Evolutionary conservation across 2,888 invertebrate genomes (phyloP).

Genomic region (Nephrotoma appendiculata): DNA sequence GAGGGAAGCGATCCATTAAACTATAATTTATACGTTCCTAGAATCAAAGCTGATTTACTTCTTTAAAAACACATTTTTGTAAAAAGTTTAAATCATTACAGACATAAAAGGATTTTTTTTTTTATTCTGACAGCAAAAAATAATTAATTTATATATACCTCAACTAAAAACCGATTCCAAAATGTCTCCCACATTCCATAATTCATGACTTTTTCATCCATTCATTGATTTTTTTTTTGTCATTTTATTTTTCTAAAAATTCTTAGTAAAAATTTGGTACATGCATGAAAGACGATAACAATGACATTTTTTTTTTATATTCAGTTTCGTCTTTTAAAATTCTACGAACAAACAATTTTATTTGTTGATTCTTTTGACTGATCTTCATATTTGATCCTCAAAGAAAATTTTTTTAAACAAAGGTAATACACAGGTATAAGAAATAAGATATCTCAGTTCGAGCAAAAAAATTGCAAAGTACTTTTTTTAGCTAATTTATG

Average conservation of each 20-base stretch:
- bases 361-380: neutral
- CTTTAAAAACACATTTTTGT: neutral
- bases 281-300: neutral
- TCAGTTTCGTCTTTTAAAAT: neutral
- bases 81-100: neutral
- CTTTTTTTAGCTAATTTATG: neutral
- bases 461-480: neutral
- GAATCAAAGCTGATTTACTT: neutral
- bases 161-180: neutral
- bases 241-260: neutral
- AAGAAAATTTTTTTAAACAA: neutral
- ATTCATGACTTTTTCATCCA: neutral
- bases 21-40: neutral
- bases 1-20: neutral
- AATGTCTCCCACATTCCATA: neutral
- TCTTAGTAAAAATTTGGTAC: neutral
- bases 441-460: neutral
- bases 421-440: neutral
- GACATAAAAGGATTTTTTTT: neutral
- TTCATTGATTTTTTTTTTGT: neutral
- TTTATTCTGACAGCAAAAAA: neutral
- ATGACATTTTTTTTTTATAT: neutral
- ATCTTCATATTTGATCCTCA: neutral
- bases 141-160: neutral
- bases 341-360: neutral